Evolutionary conservation across 2,797 vertebrate species (phyloP), one percentile per base, ranked within the genome.

Genomic region (Thaleichthys pacificus): DNA sequence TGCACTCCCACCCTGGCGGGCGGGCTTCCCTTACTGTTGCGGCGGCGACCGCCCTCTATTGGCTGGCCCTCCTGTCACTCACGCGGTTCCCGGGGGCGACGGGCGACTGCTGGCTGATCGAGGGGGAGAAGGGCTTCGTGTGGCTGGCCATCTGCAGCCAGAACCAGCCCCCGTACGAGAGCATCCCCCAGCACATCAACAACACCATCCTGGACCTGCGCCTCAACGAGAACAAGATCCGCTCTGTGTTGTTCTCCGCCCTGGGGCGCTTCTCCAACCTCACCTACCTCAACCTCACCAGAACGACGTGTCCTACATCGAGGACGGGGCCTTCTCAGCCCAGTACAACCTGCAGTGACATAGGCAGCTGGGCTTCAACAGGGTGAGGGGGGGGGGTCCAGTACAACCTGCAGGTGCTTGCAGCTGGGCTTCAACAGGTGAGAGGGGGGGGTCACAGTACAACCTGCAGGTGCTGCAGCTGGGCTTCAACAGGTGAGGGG

Each of bases 101-200:
- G 6, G 96, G 94, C 0, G 98, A 99, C 92, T 99, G 97, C 89
- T 99, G 98, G 98, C 93, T 99, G 30, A 99, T 99, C 0, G 97
- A 99, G 86, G 97, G 97, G 0, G 97, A 99, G 88, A 99, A 98
- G 85, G 97, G 97, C 83, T 99, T 98, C 0, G 97, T 99, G 81
- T 99, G 97, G 97, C 87, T 99, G 89, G 97, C 97, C 42, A 99
- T 98, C 89, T 98, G 97, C 91, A 98, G 97, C 83, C 96, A 97
- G 91, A 99, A 99, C 93, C 97, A 99, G 91, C 97, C 97, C 0
- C 96, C 97, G 0, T 99, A 98, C 0, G 97, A 99, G 91, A 93
- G 96, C 80, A 97, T 98, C 84, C 97, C 97, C 0, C 89, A 96
- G 80, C 97, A 99, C 80, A 98, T 99, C 73, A 99, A 99, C 93